Percentiles rank a stretch among this genome's conserved stretches.
phyloP scores from a whole-genome alignment of 2,888 invertebrate species.

The Yponomeuta malinellus region DNA sequence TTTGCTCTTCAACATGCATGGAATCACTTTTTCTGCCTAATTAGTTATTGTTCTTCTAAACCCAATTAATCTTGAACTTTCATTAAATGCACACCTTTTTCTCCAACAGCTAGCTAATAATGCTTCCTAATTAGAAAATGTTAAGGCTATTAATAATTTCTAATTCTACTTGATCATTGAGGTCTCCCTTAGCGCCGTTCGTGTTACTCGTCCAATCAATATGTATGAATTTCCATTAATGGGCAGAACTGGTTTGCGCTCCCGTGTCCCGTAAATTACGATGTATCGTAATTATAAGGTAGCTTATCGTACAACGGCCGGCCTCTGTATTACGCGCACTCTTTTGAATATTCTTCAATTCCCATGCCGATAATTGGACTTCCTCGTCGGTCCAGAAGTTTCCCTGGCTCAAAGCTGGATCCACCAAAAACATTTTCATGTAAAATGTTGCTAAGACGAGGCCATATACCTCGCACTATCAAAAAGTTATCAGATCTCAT shows the following conservation, averaged over 20 bases:
- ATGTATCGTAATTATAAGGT: slow-evolving; percentile 46
- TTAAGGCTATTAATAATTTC: not conserved
- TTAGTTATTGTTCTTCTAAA: not conserved
- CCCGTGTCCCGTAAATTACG: slow-evolving; percentile 38
- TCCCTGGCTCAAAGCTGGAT: not conserved
- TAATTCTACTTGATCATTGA: not conserved
- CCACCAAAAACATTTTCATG: no score
- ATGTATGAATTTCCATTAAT: slow-evolving; percentile 53
- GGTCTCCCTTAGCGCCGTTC: not conserved
- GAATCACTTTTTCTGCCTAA: not conserved
- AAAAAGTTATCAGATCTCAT: no score
- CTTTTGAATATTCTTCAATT: not conserved
- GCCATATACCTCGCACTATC: no score
- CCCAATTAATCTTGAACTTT: slow-evolving; percentile 2
- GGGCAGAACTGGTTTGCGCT: slow-evolving; percentile 41
- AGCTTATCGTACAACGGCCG: slow-evolving; percentile 41
- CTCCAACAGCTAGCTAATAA: not conserved
- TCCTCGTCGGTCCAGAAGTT: not conserved
- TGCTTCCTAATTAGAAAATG: slow-evolving; percentile 9
- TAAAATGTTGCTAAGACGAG: no score
- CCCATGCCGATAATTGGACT: not conserved
- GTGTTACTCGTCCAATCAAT: slow-evolving; percentile 35
- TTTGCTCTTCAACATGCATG: not conserved
- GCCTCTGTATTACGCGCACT: slow-evolving; percentile 10
- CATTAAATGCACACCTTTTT: not conserved